Evolutionary conservation across 2,113 vertebrate genomes (phyloP), one percentile per base, ranked within the genome.

Genomic region (Strix uralensis): DNA sequence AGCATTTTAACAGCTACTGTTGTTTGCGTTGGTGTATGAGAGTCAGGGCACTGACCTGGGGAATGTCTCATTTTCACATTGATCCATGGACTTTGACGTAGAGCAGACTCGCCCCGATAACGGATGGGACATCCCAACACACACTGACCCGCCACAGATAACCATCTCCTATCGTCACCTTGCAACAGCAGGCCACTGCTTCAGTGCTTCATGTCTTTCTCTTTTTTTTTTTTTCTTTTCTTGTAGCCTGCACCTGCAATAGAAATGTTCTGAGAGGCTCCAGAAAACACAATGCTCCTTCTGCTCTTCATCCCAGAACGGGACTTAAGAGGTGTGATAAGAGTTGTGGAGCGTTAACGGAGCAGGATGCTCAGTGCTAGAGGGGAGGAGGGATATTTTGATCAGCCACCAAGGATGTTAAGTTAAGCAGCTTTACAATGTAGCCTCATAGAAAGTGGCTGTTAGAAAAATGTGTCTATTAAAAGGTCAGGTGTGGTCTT

Each of bases 41-140:
- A 85, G 66, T 69, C 74, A 61, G 93, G 93, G 93, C 94, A 72
- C 44, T 94, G 94, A 95, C 96, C 95, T 34, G 74, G 58, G 57
- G 9, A 38, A 25, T 27, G 62, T 65, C 73, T 29, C 14, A 0
- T 46, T 88, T 81, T 59, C 36, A 49, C 22, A 11, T 38, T 29
- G 78, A 91, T 85, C 84, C 57, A 4, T 16, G 44, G 49, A 21
- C 81, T 85, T 22, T 96, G 93, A 95, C 11, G 7, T 75, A 61
- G 29, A 55, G n/a, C 29, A 46, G 61, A 15, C 25, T 74, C 1
- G 0, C 77, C 55, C 90, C 0, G 1, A 3, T 70, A 65, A 74
- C 1, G 0, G 34, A 52, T 49, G 62, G 57, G 75, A 70, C 79
- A 65, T 46, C 67, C 75, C 86, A 90, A 51, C 30, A 16, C 10